These are phyloP conservation scores for Neopelma chrysocephalum DNA, from an alignment of 2,797 vertebrate species.

Conservation along the genomic window DNA sequence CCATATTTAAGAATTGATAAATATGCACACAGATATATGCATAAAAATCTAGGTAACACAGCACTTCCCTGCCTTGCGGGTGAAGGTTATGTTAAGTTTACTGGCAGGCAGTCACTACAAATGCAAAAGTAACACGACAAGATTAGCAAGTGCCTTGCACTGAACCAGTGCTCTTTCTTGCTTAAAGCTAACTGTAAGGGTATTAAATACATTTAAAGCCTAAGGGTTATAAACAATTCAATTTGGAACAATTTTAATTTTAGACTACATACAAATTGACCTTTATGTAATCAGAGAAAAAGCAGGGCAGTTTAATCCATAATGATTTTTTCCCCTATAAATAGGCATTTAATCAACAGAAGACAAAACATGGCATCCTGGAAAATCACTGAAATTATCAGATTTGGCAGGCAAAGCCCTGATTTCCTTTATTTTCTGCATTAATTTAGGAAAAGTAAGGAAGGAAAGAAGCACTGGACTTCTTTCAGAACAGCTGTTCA, in stretches of 20 bases:
- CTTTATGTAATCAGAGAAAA: background rate
- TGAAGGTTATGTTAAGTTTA: background rate
- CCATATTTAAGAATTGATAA: background rate
- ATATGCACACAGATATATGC: background rate
- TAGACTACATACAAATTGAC: background rate
- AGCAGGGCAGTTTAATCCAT: background rate
- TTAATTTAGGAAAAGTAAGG: background rate
- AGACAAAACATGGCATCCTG: background rate
- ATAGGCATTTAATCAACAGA: constrained; percentile 27
- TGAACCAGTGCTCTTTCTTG: background rate
- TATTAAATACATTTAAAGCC: background rate
- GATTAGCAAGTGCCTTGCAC: background rate
- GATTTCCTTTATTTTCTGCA: background rate
- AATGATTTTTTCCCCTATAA: background rate
- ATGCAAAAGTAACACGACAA: background rate
- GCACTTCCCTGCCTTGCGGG: background rate
- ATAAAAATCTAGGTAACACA: background rate
- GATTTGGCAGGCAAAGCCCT: background rate
- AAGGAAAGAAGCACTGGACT: background rate
- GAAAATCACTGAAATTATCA: background rate
- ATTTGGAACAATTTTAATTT: background rate
- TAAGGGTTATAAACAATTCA: background rate
- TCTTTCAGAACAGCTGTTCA: background rate
- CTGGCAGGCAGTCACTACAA: background rate
- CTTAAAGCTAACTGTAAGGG: background rate